Evolutionary conservation across 2,113 vertebrate genomes (phyloP), one percentile per base, ranked within the genome.

Genomic region (Crocuta crocuta): DNA sequence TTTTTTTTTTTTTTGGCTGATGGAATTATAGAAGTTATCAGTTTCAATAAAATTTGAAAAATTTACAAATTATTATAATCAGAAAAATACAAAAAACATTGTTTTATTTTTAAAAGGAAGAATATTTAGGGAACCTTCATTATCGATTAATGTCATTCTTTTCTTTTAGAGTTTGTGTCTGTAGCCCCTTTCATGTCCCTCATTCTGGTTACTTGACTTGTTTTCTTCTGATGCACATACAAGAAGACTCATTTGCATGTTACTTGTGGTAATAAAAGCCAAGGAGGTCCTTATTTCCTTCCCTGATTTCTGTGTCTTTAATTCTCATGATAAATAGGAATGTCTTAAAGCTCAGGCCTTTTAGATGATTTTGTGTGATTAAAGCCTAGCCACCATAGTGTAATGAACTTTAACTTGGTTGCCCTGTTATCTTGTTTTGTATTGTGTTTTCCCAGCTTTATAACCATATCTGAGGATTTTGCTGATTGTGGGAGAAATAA

Each of bases 381-480:
- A 55, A 78, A 61, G 16, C 53, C 10, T 86, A 81, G 31, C 35
- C 3, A 55, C 12, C 2, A 2, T 76, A 70, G 21, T 73, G 7
- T n/a, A 11, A 28, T 48, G 9, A 9, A 24, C 13, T 61, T 91
- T 92, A 71, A 80, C 53, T 92, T 88, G 35, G 11, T 80, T 84
- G 79, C 26, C 48, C 55, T 10, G 17, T 48, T 43, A 23, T n/a
- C 48, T 85, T 94, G 10, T 76, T 82, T 94, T 96, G 8, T 70
- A 4, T 95, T 94, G n/a, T 95, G 16, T 53, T 95, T 82, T n/a
- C 45, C 24, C 58, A 87, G n/a, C 24, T 94, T 76, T 89, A 50
- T 71, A 83, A 61, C 11, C 4, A 0, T 84, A 82, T 63, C 33
- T 78, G 31, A 91, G 39, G 8, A 13, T 94, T 95, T 89, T 74